Base-by-base conservation (phyloP, 2,113 vertebrate genomes). In the Zosterops japonicus region DNA sequence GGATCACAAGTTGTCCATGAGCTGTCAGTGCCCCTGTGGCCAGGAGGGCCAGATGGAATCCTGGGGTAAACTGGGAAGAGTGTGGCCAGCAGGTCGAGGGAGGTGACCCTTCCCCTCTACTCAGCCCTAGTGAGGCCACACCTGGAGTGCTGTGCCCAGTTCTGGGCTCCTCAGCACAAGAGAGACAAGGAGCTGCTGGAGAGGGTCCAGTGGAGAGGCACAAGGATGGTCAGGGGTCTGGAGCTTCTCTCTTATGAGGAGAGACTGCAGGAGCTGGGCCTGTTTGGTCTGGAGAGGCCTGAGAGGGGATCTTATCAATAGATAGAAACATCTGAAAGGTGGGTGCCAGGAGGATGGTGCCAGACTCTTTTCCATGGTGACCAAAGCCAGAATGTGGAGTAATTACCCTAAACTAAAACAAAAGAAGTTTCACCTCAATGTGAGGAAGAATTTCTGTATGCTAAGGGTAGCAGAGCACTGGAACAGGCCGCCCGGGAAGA, bases 391-490 rank as follows among this genome's bases (percentile, higher is more conserved):
- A 22, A 22, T 2, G 2, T 60, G 23, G 15, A n/a, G 13, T 21
- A 20, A 28, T 14, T 15, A 9, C 33, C 33, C 8, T 25, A 27
- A 74, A 28, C 20, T n/a, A 39, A 46, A 67, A 1, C 7, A 12
- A 11, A 52, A 20, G 17, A 39, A 20, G 11, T 39, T 75, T 7
- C 24, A 52, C 24, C 16, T 82, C 16, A 47, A 9, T 1, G 0
- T 21, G 5, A 82, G 2, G 28, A 39, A 39, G 46, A 44, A 19
- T 4, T 59, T 42, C 24, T 50, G 5, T 39, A 18, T 4, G 21
- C 11, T 21, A 21, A 21, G 16, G 11, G 11, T 60, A 6, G 12
- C 20, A 60, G 20, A 53, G n/a, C 20, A 8, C 16, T 53, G 46
- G 13, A 35, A 60, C 13, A 53, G 22, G 24, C 18, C 53, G 24